Evolutionary conservation across 1,140 invertebrate species (phyloP), one percentile per base, ranked within the genome.

Genomic region (Ericerus pela): DNA sequence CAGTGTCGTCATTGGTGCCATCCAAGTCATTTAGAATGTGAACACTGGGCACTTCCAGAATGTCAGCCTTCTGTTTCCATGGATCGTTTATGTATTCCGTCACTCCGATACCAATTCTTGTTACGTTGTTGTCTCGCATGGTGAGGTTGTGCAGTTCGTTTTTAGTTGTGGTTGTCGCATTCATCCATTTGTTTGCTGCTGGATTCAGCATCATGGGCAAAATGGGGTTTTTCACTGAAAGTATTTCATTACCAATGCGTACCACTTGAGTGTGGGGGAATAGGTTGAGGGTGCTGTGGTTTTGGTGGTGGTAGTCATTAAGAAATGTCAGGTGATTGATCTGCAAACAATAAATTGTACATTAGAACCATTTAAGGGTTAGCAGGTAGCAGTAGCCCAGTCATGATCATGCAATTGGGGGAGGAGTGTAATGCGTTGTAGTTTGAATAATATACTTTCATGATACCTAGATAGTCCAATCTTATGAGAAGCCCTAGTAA

Each of bases 221-320:
- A 8, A 4, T 4, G 8, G 6, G 5, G 6, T 16, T 31, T 53
- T 16, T 53, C 29, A n/a, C 14, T 29, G 16, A n/a, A n/a, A 60
- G 20, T 10, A 54, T 59, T 57, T 63, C 63, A 43, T 64, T 60
- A 22, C 63, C 63, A 20, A 64, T 58, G 22, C 61, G 64, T 1
- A 71, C 65, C 0, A 70, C 67, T 62, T 67, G 65, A 4, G 69
- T 71, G 28, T 33, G 6, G 27, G 29, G 56, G 16, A 28, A 33
- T 11, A 29, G 26, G 20, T 51, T 52, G 36, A 53, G 24, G 33
- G 10, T 29, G 24, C 20, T 53, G 30, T 53, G 53, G 51, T 52
- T 52, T 36, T 20, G 33, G 31, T 38, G n/a, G 33, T 62, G 67
- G 20, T 63, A 62, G 27, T 67, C 67, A 38, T 62, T 54, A 14